These are phyloP conservation scores for Argyrosomus regius DNA, from an alignment of 2,797 vertebrate species.

Conservation along the genomic window DNA sequence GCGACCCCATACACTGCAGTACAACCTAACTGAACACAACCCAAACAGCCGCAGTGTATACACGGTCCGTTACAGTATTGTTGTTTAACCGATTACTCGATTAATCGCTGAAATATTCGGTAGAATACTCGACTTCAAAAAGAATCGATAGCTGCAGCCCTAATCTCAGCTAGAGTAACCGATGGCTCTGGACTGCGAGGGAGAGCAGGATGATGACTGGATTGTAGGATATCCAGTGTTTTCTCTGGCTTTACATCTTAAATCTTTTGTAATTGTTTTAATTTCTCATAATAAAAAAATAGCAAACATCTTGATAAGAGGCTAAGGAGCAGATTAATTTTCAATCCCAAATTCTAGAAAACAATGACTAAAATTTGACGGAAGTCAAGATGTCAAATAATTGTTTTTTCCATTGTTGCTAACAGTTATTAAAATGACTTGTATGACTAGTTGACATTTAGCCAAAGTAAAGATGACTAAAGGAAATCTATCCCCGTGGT, in stretches of 20 bases:
- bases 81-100: too few relatives aligned
- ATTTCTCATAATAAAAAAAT: neutral
- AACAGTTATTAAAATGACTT: neutral
- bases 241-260: neutral
- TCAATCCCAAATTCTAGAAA: neutral
- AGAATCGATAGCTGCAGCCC: too few relatives aligned
- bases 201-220: neutral
- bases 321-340: neutral
- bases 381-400: neutral
- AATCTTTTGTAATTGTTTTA: too few relatives aligned
- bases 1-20: too few relatives aligned
- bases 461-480: too few relatives aligned
- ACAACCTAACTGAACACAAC: too few relatives aligned
- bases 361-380: neutral
- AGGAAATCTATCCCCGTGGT: neutral
- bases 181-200: neutral
- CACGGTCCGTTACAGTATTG: too few relatives aligned
- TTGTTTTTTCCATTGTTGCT: neutral
- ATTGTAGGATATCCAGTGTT: neutral
- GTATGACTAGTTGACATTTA: neutral
- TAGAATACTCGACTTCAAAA: too few relatives aligned
- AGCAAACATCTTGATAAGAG: neutral
- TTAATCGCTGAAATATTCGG: too few relatives aligned
- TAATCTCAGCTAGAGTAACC: neutral
- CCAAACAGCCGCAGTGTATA: too few relatives aligned